These are phyloP conservation scores for Apis mellifera DNA, from an alignment of 1,140 invertebrate species.

Conservation along the genomic window DNA sequence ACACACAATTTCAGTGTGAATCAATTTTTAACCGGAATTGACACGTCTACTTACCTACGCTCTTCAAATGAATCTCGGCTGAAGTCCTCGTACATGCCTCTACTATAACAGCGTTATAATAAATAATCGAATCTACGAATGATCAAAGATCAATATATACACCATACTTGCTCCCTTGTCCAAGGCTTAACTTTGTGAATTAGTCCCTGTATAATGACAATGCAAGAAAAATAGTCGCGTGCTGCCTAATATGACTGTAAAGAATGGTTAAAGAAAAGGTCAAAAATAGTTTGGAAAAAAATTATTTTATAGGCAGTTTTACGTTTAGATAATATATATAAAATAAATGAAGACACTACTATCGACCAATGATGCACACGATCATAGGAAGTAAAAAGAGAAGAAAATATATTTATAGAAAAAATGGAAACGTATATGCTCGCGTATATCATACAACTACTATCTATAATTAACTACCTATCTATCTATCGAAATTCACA, in stretches of 20 bases:
- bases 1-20: slow-evolving; percentile 69
- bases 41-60: slow-evolving; percentile 85
- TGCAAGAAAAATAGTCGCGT: slow-evolving; percentile 50
- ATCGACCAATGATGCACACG: background rate
- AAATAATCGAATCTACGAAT: slow-evolving; percentile 77
- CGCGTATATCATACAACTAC: background rate
- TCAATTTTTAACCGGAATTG: slow-evolving; percentile 56
- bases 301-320: slow-evolving; percentile 4
- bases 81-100: slow-evolving; percentile 91
- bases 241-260: slow-evolving; percentile 67
- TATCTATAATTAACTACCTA: background rate
- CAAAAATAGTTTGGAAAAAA: background rate
- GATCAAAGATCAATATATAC: slow-evolving; percentile 64
- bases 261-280: slow-evolving; percentile 1
- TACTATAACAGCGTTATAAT: slow-evolving; percentile 80
- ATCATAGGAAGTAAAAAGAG: background rate
- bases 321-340: background rate
- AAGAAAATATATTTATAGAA: background rate
- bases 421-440: background rate
- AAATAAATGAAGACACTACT: slow-evolving; percentile 12
- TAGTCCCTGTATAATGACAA: slow-evolving; percentile 67
- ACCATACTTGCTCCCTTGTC: slow-evolving; percentile 73
- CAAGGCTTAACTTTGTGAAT: slow-evolving; percentile 80
- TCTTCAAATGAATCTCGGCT: slow-evolving; percentile 92
- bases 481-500: background rate